Base-by-base conservation (phyloP, 2,888 invertebrate genomes). In the Stratiomys singularior region DNA sequence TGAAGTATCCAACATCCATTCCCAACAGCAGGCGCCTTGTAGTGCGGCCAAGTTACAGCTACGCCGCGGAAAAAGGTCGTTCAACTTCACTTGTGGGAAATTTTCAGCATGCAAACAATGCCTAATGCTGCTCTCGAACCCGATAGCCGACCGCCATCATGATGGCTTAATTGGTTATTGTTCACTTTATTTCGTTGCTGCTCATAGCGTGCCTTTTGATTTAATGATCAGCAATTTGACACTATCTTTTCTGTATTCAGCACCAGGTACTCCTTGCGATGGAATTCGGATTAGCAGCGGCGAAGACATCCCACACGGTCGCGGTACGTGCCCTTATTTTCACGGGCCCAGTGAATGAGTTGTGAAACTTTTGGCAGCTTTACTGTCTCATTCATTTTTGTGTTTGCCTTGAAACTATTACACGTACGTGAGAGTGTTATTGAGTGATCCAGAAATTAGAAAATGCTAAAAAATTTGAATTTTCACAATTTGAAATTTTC, bases 121-220 rank as follows among this genome's bases (percentile, higher is more conserved):
- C 37, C 60, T 18, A 74, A 37, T 74, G 25, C 74, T 30, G 30
- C 60, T 44, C 37, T 21, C 37, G 60, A 37, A 74, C 74, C 74
- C 21, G 47, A 60, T 77, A 58, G 67, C 66, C 52, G 76, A 28
- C 15, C 47, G 64, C 64, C 63, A 30, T 37, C 77, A 74, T 66
- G 74, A 79, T 74, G 74, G 74, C 77, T 79, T 79, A 79, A 79
- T 79, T 79, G 76, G 77, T 79, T 74, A 77, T 79, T 79, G 79
- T 79, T 79, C 77, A 77, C 60, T 74, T 74, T 37, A 74, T 47
- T 60, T n/a, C n/a, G n/a, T n/a, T 30, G 58, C 52, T 60, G 58
- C 44, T 23, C 23, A 58, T 74, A 58, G 37, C 77, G 21, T 56
- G 67, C 67, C 64, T 77, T 77, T 77, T 77, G 77, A 77, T 77